Evolutionary conservation across 2,113 vertebrate species (phyloP).

Genomic region (Clarias macrocephalus): DNA sequence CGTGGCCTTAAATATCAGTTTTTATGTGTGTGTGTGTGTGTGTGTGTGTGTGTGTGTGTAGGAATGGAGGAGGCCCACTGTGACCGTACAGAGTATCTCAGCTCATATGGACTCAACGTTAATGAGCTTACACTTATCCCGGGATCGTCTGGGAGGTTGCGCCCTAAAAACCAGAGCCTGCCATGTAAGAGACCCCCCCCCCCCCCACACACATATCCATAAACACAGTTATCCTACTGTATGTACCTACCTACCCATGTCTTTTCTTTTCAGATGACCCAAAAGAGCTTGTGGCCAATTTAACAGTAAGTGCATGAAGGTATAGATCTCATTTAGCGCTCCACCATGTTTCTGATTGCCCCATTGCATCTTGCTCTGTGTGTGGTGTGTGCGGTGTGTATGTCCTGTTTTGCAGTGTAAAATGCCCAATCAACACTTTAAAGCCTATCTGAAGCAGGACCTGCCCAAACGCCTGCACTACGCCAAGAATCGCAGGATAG

Average conservation of each 20-base stretch:
- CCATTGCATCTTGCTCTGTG: not conserved
- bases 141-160: constrained; percentile 89
- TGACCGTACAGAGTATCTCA: constrained; percentile 92
- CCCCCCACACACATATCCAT: constrained; percentile 7
- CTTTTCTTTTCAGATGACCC: constrained; percentile 82
- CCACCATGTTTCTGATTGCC: not conserved
- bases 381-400: not conserved
- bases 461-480: constrained; percentile 96
- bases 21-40: constrained; percentile 11
- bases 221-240: not conserved
- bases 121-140: constrained; percentile 87
- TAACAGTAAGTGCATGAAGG: constrained; percentile 82
- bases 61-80: constrained; percentile 97
- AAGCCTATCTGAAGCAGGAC: constrained; percentile 91
- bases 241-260: not conserved
- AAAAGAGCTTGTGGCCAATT: constrained; percentile 86
- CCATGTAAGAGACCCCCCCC: constrained; percentile 42
- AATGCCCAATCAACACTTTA: constrained; percentile 92
- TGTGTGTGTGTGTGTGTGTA: constrained; percentile 56
- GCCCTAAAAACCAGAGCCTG: constrained; percentile 80
- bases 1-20: not conserved
- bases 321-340: not conserved
- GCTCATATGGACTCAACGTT: constrained; percentile 86
- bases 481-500: constrained; percentile 91
- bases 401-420: constrained; percentile 81